Conservation (phyloP, 2,888 invertebrate species). For the Congeria kusceri region DNA sequence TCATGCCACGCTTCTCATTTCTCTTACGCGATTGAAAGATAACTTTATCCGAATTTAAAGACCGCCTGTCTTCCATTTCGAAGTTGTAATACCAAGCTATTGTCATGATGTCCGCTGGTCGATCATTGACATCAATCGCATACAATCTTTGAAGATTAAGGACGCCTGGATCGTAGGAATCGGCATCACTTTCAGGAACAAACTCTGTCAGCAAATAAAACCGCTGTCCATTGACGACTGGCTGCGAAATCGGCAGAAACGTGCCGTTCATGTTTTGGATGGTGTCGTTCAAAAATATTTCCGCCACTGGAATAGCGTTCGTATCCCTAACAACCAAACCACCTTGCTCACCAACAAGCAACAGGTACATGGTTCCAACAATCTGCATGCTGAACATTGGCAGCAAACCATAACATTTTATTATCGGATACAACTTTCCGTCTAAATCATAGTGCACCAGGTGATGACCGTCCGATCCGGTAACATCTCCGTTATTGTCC, state of each 20-base stretch:
- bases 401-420: constrained; percentile 34
- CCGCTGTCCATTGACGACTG: constrained; percentile 53
- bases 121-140: constrained; percentile 52
- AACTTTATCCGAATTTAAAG: neutral
- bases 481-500: constrained; percentile 74
- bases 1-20: neutral
- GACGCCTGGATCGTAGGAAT: neutral
- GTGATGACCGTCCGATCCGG: constrained; percentile 70
- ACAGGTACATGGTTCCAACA: constrained; percentile 41
- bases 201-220: constrained; percentile 60
- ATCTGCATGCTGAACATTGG: constrained; percentile 54
- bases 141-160: constrained; percentile 45
- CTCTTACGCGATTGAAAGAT: neutral
- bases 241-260: constrained; percentile 52
- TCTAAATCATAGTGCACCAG: constrained; percentile 68
- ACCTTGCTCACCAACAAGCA: constrained; percentile 47
- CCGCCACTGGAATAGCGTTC: constrained; percentile 47
- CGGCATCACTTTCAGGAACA: constrained; percentile 34
- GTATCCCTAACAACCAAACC: constrained; percentile 42
- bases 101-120: constrained; percentile 46
- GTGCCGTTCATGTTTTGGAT: constrained; percentile 43
- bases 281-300: constrained; percentile 46
- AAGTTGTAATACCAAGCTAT: constrained; percentile 48
- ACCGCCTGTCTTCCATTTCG: neutral
- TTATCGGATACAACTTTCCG: constrained; percentile 64